Percentiles rank a stretch among this genome's conserved stretches.
These are phyloP conservation scores for Aptenodytes forsteri DNA, from an alignment of 2,113 vertebrate genomes.

Conservation along the genomic window DNA sequence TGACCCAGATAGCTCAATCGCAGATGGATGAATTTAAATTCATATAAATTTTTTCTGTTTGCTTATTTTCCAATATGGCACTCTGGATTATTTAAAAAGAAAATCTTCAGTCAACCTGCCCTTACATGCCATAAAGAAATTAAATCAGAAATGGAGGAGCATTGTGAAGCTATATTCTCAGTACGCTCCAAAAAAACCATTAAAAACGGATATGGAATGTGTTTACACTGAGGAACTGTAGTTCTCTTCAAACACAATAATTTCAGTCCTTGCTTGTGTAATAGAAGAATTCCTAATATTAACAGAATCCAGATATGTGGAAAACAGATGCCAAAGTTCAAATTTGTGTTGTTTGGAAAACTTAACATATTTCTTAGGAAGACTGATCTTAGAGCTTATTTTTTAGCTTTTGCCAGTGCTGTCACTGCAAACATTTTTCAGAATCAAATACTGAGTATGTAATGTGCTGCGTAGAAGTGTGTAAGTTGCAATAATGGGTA, in stretches of 20 bases:
- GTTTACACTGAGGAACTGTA: background rate
- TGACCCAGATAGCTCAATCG: background rate
- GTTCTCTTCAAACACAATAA: background rate
- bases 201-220: background rate
- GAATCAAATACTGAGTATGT: background rate
- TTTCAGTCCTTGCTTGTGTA: background rate
- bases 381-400: background rate
- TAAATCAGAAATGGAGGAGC: background rate
- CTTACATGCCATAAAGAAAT: background rate
- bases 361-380: background rate
- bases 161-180: background rate
- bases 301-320: background rate
- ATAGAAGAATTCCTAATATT: background rate
- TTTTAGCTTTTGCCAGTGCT: background rate
- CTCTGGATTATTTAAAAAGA: background rate
- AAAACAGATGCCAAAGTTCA: conserved; percentile 22
- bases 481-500: background rate
- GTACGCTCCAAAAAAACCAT: background rate
- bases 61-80: background rate
- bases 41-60: background rate
- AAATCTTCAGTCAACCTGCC: background rate
- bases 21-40: background rate
- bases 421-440: background rate
- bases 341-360: background rate
- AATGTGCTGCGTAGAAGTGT: background rate